Conservation (phyloP, 1,140 invertebrate genomes). For the Linepithema humile region DNA sequence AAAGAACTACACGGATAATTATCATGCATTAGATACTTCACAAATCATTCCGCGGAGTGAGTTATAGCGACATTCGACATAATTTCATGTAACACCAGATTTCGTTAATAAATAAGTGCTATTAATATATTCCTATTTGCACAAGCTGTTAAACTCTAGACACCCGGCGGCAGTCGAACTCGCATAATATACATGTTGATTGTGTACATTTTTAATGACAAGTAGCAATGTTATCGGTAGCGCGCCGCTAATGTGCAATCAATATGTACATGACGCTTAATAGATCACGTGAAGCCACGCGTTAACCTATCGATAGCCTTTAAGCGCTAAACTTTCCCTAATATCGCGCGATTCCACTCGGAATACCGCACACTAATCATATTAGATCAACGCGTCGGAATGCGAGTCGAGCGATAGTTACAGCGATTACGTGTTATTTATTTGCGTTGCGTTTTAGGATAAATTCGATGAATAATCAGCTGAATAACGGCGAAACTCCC, state of each 20-base stretch:
- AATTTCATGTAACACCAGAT: conserved; percentile 45
- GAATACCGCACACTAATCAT: background rate
- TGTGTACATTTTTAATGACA: conserved; percentile 42
- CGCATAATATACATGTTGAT: background rate
- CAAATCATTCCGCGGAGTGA: conserved; percentile 29
- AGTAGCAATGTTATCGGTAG: conserved; percentile 33
- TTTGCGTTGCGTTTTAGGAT: conserved; percentile 6
- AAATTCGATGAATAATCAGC: background rate
- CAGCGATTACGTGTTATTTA: background rate
- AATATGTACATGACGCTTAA: conserved; percentile 15
- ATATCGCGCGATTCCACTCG: background rate
- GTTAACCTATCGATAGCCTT: conserved; percentile 51
- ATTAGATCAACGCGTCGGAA: background rate
- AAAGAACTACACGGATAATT: conserved; percentile 24
- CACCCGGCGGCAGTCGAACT: background rate
- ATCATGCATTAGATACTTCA: conserved; percentile 22
- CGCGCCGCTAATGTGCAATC: conserved; percentile 37
- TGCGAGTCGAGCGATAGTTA: background rate
- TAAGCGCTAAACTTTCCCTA: conserved; percentile 54
- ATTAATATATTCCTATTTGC: conserved; percentile 42
- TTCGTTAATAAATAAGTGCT: conserved; percentile 17
- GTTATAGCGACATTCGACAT: conserved; percentile 13
- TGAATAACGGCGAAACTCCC: background rate
- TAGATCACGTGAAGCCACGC: conserved; percentile 45
- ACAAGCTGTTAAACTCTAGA: conserved; percentile 34